These are phyloP conservation scores for Amitus sp. DNA, from an alignment of 2,888 invertebrate species.

Conservation along the genomic window DNA sequence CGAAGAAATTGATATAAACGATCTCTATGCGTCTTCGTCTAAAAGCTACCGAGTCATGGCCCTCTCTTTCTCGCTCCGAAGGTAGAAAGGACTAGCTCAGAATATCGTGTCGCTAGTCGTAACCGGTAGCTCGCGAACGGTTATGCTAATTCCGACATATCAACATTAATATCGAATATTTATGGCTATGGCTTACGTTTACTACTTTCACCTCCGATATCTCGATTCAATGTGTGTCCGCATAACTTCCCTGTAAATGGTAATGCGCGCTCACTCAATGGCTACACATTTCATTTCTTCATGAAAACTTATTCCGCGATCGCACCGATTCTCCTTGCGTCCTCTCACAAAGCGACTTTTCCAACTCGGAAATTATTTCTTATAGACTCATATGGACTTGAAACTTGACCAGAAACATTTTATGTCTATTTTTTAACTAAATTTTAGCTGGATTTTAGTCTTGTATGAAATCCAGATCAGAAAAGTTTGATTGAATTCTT, in stretches of 20 bases:
- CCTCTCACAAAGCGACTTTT: too few species aligned
- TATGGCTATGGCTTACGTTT: slow-evolving; percentile 64
- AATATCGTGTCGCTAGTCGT: slow-evolving; percentile 13
- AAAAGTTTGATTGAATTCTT: too few species aligned
- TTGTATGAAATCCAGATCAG: too few species aligned
- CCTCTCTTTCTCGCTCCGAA: too few species aligned
- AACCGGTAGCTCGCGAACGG: slow-evolving; percentile 47
- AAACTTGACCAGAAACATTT: too few species aligned
- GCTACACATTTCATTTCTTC: slow-evolving; percentile 26
- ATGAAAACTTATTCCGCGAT: background rate
- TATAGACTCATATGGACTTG: too few species aligned
- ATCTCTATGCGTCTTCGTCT: slow-evolving; percentile 27
- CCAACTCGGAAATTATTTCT: too few species aligned
- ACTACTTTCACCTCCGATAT: slow-evolving; percentile 62
- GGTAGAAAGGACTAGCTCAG: too few species aligned
- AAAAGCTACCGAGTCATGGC: slow-evolving; percentile 18
- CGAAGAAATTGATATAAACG: slow-evolving; percentile 54
- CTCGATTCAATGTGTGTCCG: slow-evolving; percentile 51
- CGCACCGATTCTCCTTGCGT: too few species aligned
- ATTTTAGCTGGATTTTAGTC: too few species aligned
- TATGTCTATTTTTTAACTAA: too few species aligned
- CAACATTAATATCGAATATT: slow-evolving; percentile 65
- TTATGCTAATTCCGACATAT: slow-evolving; percentile 63
- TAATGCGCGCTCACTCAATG: slow-evolving; percentile 33
- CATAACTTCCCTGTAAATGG: slow-evolving; percentile 41